Base-by-base conservation (phyloP, 2,113 vertebrate genomes). In the Scolopax mira region DNA sequence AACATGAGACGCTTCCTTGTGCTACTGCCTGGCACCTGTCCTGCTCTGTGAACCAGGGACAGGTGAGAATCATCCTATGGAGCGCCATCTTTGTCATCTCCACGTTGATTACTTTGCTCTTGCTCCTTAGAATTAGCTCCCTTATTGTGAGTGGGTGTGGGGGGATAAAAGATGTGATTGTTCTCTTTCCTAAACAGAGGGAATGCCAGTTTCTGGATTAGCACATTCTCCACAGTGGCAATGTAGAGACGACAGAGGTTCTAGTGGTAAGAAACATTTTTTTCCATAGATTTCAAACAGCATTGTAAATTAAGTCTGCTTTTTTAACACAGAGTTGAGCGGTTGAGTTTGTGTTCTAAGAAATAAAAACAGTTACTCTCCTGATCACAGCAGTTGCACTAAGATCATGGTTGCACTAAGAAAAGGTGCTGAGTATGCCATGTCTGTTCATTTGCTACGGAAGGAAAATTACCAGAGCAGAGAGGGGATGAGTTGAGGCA, bases 171-270 rank as follows among this genome's bases (percentile, higher is more conserved):
- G 46, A 54, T 85, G 79, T 79, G 8, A n/a, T 52, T 97, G 28
- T 94, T 97, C 88, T 95, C 49, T 90, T 89, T 87, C 93, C 39
- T 55, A 57, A 95, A 94, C 96, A 54, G 35, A 99, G 99, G 97
- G 81, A n/a, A 96, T 96, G 19, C 86, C 94, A 44, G 11, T 97
- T 70, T 94, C 97, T 85, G 98, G 97, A 93, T 83, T 97, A 69
- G 97, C 97, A 13, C 97, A 69, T 51, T 98, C 98, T 39, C 82
- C 96, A 39, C 49, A 86, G 4, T 97, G 97, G 54, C 98, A 98
- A 86, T 96, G 98, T 92, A 99, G 97, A 98, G 99, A 99, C n/a
- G n/a, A n/a, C 84, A 98, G 98, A 86, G 98, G 98, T 96, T 98
- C 98, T 46, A 99, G 98, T 89, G 99, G 99, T 99, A 98, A 98